Evolutionary conservation across 2,113 vertebrate genomes (phyloP).

Genomic region (Myiopsitta monachus): DNA sequence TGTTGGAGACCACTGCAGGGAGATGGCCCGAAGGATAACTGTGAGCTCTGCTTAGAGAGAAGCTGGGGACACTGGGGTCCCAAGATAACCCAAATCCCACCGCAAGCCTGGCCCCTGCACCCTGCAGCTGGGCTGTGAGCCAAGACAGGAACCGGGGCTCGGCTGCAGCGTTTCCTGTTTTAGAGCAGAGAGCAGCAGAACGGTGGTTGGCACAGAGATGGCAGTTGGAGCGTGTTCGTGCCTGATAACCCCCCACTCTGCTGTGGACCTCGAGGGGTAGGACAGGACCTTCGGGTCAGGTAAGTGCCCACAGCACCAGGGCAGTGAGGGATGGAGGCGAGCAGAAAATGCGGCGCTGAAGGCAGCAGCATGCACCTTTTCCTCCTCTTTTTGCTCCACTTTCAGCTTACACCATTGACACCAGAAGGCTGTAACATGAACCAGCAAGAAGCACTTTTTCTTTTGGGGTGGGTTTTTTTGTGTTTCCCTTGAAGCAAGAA

Average conservation of each 20-base stretch:
- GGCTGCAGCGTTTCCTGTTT: conserved; percentile 51
- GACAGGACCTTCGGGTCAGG: neutral
- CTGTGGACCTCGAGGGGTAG: rapidly evolving
- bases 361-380: neutral
- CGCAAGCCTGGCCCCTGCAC: rapidly evolving
- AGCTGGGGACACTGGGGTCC: neutral
- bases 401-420: neutral
- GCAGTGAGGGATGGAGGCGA: neutral
- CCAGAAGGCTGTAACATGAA: neutral
- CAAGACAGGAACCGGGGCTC: conserved; percentile 48
- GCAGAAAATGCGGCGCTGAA: rapidly evolving
- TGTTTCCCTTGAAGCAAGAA: neutral
- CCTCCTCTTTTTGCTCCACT: neutral
- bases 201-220: neutral
- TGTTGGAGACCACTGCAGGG: neutral
- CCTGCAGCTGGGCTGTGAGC: neutral
- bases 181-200: neutral
- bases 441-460: neutral
- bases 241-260: neutral
- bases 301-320: neutral
- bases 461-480: neutral
- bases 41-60: neutral
- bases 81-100: neutral
- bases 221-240: neutral
- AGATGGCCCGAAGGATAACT: neutral